Evolutionary conservation across 2,797 vertebrate species (phyloP), one percentile per base, ranked within the genome.

Genomic region (Dermochelys coriacea): DNA sequence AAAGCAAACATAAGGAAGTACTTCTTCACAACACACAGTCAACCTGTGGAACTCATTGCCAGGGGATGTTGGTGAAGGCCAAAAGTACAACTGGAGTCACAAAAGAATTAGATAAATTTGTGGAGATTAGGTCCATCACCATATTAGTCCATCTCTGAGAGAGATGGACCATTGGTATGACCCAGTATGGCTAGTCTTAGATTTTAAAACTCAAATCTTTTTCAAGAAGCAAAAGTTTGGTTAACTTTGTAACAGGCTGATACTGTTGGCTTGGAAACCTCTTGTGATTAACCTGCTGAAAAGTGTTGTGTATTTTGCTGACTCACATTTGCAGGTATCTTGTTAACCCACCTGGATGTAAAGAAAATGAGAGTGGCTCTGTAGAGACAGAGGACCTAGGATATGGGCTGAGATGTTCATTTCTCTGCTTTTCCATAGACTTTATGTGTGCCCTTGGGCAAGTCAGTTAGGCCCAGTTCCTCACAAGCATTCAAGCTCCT

Each of bases 281-380:
- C 51, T 49, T 11, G 74, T 49, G 14, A 79, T 82, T 82, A 31
- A 31, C 41, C 41, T 27, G 47, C 14, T 34, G 82, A 41, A 57
- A 93, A 95, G 82, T 78, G 71, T 54, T 81, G 4, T 5, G 6
- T 82, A 8, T 77, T 95, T 91, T 82, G 47, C 71, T 94, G 84
- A 94, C 78, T 95, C 91, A 80, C 41, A 74, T 91, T 82, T 84
- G 55, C 81, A 93, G 81, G 57, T 49, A 77, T 88, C 78, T 80
- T 91, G 50, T 74, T 59, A 31, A 37, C 87, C 50, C 86, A 45
- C 51, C 86, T 85, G 92, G 82, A 64, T 15, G 2, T 12, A 88
- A 87, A 25, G 80, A 12, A 37, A n/a, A 87, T 41, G 85, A 45
- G n/a, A 87, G 55, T 25, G 4, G 23, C 16, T 79, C 27, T 71